A percentile compares a stretch with the other conserved stretches of the same genome.
Evolutionary conservation across 2,113 vertebrate genomes (phyloP).

Genomic region (Microcebus tavaratra): DNA sequence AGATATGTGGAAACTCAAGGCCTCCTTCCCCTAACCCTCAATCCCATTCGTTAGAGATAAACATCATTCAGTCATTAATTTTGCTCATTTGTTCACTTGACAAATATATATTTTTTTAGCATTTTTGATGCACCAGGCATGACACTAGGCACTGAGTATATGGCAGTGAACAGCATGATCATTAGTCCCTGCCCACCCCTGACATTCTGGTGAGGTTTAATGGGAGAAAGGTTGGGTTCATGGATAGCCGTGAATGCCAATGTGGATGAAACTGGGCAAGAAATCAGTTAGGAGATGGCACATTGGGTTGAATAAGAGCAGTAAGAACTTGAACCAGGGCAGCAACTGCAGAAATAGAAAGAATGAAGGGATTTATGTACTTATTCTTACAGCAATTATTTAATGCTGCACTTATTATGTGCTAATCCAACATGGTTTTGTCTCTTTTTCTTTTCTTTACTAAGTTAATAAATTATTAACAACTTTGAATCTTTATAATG

Average conservation of each 20-base stretch:
- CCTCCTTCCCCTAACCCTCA: not conserved
- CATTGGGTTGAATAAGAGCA: too few relatives aligned
- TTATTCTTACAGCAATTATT: not conserved
- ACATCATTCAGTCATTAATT: not conserved
- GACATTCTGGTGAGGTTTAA: not conserved
- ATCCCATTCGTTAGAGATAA: not conserved
- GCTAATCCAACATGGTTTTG: not conserved
- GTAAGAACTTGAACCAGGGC: not conserved
- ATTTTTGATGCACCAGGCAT: not conserved
- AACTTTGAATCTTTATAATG: not conserved
- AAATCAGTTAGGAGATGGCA: not conserved
- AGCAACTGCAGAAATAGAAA: not conserved
- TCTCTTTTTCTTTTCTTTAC: not conserved
- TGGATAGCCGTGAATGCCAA: not conserved
- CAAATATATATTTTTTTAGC: not conserved
- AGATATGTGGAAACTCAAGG: not conserved
- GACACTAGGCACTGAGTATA: not conserved
- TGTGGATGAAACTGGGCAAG: not conserved
- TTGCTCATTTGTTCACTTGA: not conserved
- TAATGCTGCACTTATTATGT: not conserved
- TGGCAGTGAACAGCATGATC: not conserved
- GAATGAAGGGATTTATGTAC: not conserved
- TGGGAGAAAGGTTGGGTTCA: not conserved
- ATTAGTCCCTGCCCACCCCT: accelerated
- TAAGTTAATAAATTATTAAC: not conserved